Conservation (phyloP, 64 coral and sea anemone genomes). For the Dendronephthya gigantea region DNA sequence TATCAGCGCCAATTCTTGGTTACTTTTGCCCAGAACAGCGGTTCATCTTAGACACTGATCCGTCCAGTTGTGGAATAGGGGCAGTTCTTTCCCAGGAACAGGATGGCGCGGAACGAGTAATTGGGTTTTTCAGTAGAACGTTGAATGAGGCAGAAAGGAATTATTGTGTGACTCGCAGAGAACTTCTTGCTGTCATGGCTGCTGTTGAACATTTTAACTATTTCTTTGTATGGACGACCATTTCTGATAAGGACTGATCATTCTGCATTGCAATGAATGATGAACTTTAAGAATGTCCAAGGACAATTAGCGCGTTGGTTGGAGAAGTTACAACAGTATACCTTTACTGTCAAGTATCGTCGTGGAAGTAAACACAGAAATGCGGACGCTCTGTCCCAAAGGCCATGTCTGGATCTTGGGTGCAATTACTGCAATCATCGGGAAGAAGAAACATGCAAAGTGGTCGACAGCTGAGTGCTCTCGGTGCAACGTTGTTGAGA, state of each 20-base stretch:
- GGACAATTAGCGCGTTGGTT: not conserved
- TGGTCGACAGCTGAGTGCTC: not conserved
- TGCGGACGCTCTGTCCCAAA: not conserved
- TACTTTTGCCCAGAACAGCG: not conserved
- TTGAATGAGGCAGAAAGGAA: conserved; percentile 2
- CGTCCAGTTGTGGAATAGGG: not conserved
- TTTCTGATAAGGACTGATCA: not conserved
- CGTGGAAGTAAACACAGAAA: not conserved
- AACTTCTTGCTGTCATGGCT: conserved; percentile 2
- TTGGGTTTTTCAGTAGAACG: not conserved
- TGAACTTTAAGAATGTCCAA: not conserved
- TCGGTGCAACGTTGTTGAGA: not conserved
- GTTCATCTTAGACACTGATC: not conserved
- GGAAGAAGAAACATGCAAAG: not conserved
- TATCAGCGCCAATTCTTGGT: not conserved
- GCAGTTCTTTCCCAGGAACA: conserved; percentile 4
- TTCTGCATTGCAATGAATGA: not conserved
- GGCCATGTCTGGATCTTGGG: not conserved
- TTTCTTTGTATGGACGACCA: not conserved
- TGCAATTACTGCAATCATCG: not conserved
- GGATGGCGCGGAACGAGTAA: not conserved
- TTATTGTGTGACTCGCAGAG: not conserved
- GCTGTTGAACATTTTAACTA: not conserved
- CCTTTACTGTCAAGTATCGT: not conserved
- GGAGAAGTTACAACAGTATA: not conserved